A percentile compares a stretch with the other conserved stretches of the same genome.
These are phyloP conservation scores for Pseudomugil gertrudae DNA, from an alignment of 2,797 vertebrate species.

Conservation along the genomic window DNA sequence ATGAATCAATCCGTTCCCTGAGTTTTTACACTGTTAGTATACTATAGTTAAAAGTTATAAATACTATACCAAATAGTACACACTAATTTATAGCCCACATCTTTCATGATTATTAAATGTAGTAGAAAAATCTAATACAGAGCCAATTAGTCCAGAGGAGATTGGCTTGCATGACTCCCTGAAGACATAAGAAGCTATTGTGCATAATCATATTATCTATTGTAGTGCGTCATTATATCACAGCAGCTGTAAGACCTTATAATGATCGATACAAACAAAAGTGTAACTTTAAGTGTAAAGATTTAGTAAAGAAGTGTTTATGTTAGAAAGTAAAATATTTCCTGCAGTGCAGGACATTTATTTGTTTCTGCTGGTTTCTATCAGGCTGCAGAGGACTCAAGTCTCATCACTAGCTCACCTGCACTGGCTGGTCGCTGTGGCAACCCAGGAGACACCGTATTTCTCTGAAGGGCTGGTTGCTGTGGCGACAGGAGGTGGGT, in stretches of 20 bases:
- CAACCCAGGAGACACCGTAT: slow-evolving; percentile 93
- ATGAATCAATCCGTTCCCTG: neutral
- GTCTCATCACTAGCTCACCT: slow-evolving; percentile 79
- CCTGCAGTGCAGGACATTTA: neutral
- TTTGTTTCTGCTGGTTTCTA: slow-evolving; percentile 7
- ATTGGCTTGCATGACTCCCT: slow-evolving; percentile 22
- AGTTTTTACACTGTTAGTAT: neutral
- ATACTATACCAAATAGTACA: no score
- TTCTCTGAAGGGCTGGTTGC: slow-evolving; percentile 92
- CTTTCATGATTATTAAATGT: neutral
- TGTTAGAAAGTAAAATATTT: neutral
- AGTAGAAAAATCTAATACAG: slow-evolving; percentile 28
- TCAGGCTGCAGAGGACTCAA: neutral
- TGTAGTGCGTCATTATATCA: slow-evolving; percentile 2
- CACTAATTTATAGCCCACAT: neutral
- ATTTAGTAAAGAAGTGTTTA: neutral
- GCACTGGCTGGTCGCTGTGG: slow-evolving; percentile 96
- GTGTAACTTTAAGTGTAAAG: neutral
- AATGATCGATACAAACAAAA: neutral
- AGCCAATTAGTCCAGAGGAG: slow-evolving; percentile 21
- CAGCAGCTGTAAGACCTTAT: neutral
- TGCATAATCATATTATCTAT: slow-evolving; percentile 13
- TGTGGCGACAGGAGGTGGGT: slow-evolving; percentile 95
- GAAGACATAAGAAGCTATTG: slow-evolving; percentile 16
- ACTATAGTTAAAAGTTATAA: neutral